Percentiles rank a stretch among this genome's conserved stretches.
phyloP scores from a whole-genome alignment of 2,888 invertebrate genomes.

The Pharmacophagus antenor region DNA sequence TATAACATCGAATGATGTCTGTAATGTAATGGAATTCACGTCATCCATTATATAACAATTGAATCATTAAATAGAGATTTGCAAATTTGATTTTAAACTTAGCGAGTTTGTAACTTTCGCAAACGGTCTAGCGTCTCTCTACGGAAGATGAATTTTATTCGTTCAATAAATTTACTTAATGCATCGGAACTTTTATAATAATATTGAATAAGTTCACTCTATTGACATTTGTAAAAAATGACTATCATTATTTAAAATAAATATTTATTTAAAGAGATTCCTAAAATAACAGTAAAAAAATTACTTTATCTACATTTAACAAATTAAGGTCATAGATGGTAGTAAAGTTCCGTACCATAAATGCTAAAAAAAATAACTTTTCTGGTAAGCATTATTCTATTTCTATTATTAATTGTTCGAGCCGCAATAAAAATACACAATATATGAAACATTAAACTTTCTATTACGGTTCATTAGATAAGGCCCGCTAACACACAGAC shows the following conservation, averaged over 20 bases:
- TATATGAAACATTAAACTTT: too few species aligned
- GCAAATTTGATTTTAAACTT: conserved; percentile 14
- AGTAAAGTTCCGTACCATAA: too few species aligned
- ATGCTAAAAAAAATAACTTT: too few species aligned
- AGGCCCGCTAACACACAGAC: too few species aligned
- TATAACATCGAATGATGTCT: not conserved
- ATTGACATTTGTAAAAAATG: not conserved
- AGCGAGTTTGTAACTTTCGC: conserved; percentile 26
- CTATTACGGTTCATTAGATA: too few species aligned
- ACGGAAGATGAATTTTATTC: conserved; percentile 49
- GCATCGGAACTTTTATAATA: conserved; percentile 8
- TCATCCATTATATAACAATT: not conserved
- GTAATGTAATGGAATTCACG: not conserved
- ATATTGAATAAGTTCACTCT: not conserved
- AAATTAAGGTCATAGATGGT: too few species aligned
- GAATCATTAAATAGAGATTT: not conserved
- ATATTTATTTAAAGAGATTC: not conserved
- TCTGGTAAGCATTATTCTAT: too few species aligned
- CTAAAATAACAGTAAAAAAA: too few species aligned
- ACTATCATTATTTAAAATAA: not conserved
- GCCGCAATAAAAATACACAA: too few species aligned
- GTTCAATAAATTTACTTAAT: conserved; percentile 42
- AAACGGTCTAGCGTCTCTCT: conserved; percentile 36
- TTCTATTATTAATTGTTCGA: too few species aligned
- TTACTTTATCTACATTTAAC: too few species aligned